Conservation (phyloP, 2,797 vertebrate species). For the Lutjanus campechanus region DNA sequence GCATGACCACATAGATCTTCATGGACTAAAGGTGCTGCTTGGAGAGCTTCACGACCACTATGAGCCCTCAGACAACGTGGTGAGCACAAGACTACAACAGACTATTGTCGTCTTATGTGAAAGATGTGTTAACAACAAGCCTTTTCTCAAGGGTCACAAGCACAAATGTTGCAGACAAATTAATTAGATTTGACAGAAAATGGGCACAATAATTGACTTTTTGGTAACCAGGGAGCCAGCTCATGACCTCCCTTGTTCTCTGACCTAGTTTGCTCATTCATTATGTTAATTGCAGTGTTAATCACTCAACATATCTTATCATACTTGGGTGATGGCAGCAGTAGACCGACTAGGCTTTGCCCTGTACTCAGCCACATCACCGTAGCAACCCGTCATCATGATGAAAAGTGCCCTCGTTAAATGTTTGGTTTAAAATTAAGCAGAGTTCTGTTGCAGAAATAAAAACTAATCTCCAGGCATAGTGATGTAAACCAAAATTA, state of each 20-base stretch:
- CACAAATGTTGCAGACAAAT: not conserved
- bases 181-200: not conserved
- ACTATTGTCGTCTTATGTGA: not conserved
- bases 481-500: too few relatives aligned
- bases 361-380: slow-evolving; percentile 31
- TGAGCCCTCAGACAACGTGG: slow-evolving; percentile 61
- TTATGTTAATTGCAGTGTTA: not conserved
- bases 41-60: slow-evolving; percentile 72
- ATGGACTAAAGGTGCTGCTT: slow-evolving; percentile 69
- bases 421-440: too few relatives aligned
- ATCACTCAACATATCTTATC: slow-evolving; percentile 14
- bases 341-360: slow-evolving; percentile 5
- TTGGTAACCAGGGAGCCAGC: not conserved
- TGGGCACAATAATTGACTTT: not conserved
- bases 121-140: not conserved
- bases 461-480: too few relatives aligned
- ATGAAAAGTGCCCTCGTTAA: not conserved
- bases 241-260: not conserved
- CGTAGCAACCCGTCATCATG: not conserved
- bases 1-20: slow-evolving; percentile 16
- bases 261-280: not conserved
- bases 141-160: too few relatives aligned
- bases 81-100: slow-evolving; percentile 30
- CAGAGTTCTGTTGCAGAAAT: too few relatives aligned
- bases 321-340: not conserved